Conservation (phyloP, 2,888 invertebrate species). For the Ochropacha duplaris region DNA sequence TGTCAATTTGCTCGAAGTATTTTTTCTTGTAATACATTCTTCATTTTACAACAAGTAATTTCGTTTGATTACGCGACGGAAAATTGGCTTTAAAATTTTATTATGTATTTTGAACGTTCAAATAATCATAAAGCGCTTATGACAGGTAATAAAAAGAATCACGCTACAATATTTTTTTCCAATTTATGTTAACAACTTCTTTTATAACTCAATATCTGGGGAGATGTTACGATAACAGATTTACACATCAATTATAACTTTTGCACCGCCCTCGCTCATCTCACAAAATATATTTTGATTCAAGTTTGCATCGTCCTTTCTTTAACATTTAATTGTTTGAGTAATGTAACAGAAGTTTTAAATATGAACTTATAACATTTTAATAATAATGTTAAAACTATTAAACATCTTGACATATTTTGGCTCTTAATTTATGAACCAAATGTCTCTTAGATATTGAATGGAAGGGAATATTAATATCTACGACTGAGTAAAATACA, state of each 20-base stretch:
- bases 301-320: constrained; percentile 26
- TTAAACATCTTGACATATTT: too few relatives aligned
- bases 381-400: too few relatives aligned
- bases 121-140: constrained; percentile 78
- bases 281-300: constrained; percentile 34
- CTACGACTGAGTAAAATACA: too few relatives aligned
- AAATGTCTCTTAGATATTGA: too few relatives aligned
- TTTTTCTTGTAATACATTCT: constrained; percentile 40
- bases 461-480: too few relatives aligned
- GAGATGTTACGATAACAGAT: constrained; percentile 67
- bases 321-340: constrained; percentile 17
- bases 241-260: constrained; percentile 72
- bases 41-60: constrained; percentile 53
- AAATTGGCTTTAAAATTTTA: constrained; percentile 71
- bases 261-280: constrained; percentile 42
- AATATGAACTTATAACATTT: background rate
- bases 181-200: constrained; percentile 77
- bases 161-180: constrained; percentile 72
- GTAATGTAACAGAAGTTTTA: background rate
- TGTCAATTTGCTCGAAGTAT: constrained; percentile 12
- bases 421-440: too few relatives aligned
- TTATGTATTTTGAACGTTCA: constrained; percentile 67
- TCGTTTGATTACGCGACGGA: constrained; percentile 57
- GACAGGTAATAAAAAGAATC: constrained; percentile 70
- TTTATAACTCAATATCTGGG: constrained; percentile 73